phyloP scores from a whole-genome alignment of 1,140 invertebrate genomes.

The Littorina saxatilis region DNA sequence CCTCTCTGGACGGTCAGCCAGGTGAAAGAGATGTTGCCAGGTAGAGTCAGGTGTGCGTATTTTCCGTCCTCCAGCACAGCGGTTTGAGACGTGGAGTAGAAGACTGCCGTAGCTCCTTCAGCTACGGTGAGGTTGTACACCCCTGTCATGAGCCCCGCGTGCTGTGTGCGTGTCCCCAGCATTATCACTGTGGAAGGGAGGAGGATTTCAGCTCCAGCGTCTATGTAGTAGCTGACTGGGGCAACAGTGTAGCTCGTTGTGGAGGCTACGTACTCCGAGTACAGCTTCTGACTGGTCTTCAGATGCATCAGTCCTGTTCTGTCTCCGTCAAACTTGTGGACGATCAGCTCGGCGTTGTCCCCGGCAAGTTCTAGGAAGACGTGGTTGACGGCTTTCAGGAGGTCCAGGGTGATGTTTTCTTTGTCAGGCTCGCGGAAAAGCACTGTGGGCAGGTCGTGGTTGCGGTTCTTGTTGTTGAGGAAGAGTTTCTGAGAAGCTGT shows the following conservation, averaged over 20 bases:
- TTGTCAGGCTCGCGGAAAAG: slow-evolving; percentile 52
- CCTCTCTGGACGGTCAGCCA: slow-evolving; percentile 60
- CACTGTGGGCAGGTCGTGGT: slow-evolving; percentile 56
- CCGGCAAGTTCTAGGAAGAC: slow-evolving; percentile 60
- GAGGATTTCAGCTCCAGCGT: slow-evolving; percentile 55
- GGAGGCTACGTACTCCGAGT: slow-evolving; percentile 62
- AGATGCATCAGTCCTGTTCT: slow-evolving; percentile 64
- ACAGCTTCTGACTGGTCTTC: slow-evolving; percentile 52
- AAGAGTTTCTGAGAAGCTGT: slow-evolving; percentile 54
- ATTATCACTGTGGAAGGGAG: slow-evolving; percentile 63
- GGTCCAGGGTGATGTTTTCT: slow-evolving; percentile 49
- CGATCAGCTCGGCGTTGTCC: slow-evolving; percentile 53
- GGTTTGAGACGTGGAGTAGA: slow-evolving; percentile 63
- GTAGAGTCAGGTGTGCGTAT: slow-evolving; percentile 55
- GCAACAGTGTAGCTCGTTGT: slow-evolving; percentile 65
- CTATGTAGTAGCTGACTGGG: slow-evolving; percentile 66
- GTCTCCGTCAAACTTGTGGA: slow-evolving; percentile 66
- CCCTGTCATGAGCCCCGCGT: slow-evolving; percentile 59
- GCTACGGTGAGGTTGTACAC: slow-evolving; percentile 65
- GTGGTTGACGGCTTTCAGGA: slow-evolving; percentile 59
- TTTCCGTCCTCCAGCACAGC: slow-evolving; percentile 60
- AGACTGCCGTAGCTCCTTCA: slow-evolving; percentile 56
- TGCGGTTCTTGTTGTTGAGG: slow-evolving; percentile 67
- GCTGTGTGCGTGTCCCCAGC: slow-evolving; percentile 62
- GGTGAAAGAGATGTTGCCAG: slow-evolving; percentile 62